These are phyloP conservation scores for Apis mellifera DNA, from an alignment of 1,140 invertebrate genomes.

Conservation along the genomic window DNA sequence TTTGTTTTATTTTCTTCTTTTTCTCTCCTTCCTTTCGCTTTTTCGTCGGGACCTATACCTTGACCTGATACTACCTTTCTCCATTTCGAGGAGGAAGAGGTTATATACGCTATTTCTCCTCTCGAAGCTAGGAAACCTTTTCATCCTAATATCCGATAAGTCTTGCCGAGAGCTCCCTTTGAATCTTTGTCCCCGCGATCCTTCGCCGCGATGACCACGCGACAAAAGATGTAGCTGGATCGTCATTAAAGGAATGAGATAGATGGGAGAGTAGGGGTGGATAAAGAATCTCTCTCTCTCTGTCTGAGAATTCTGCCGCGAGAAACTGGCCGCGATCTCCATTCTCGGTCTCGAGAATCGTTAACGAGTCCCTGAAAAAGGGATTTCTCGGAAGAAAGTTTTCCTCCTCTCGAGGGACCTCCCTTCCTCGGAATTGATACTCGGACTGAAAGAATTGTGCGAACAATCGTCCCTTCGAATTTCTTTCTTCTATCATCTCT, in stretches of 20 bases:
- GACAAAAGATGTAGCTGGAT: background rate
- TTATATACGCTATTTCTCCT: background rate
- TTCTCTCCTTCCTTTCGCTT: too few relatives aligned
- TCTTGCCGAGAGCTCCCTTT: background rate
- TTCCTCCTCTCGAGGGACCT: too few relatives aligned
- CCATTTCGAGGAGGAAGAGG: background rate
- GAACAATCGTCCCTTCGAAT: too few relatives aligned
- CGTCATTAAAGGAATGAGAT: slow-evolving; percentile 5
- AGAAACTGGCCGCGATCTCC: too few relatives aligned
- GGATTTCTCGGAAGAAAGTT: background rate
- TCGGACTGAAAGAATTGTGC: too few relatives aligned
- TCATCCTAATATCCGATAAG: slow-evolving; percentile 7
- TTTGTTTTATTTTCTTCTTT: too few relatives aligned
- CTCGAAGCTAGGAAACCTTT: background rate
- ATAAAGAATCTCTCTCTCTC: slow-evolving; percentile 5
- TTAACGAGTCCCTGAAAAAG: background rate
- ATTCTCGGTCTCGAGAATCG: too few relatives aligned
- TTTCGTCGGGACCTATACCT: too few relatives aligned
- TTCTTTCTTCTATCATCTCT: too few relatives aligned
- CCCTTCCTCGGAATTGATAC: too few relatives aligned
- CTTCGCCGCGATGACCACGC: background rate
- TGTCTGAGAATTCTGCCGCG: background rate
- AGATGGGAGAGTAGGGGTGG: background rate
- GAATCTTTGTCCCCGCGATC: background rate
- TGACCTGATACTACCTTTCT: too few relatives aligned